These are phyloP conservation scores for Mactra quadrangularis DNA, from an alignment of 1,140 invertebrate species.

Conservation along the genomic window DNA sequence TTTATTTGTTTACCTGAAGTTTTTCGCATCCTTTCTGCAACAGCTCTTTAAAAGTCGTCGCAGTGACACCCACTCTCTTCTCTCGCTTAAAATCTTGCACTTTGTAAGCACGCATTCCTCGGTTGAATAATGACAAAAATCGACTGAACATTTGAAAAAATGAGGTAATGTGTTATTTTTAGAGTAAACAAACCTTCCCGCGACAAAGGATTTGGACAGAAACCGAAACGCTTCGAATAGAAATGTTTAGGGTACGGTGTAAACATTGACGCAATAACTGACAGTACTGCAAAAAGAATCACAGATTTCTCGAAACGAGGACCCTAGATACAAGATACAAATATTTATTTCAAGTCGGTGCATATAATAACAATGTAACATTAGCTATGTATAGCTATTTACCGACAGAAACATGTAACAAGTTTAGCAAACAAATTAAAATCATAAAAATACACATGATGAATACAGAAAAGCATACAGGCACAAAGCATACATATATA, in stretches of 20 bases:
- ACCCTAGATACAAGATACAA: too few species aligned
- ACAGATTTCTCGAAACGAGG: too few species aligned
- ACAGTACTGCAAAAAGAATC: not conserved
- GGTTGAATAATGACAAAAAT: constrained; percentile 73
- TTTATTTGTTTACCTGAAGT: constrained; percentile 61
- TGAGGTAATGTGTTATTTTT: not conserved
- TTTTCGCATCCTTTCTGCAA: constrained; percentile 78
- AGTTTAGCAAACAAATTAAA: too few species aligned
- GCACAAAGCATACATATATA: too few species aligned
- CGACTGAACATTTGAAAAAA: constrained; percentile 51
- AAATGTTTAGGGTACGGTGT: not conserved
- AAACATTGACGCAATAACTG: not conserved
- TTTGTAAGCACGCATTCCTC: constrained; percentile 78
- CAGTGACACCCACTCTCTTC: constrained; percentile 71
- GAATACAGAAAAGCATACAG: too few species aligned
- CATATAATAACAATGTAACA: too few species aligned
- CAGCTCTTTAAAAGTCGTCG: constrained; percentile 72
- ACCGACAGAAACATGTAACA: too few species aligned
- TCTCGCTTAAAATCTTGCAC: constrained; percentile 73
- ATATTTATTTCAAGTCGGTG: too few species aligned
- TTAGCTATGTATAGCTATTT: too few species aligned
- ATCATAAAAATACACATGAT: too few species aligned
- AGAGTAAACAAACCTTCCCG: not conserved
- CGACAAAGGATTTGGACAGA: not conserved
- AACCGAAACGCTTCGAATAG: not conserved